Base-by-base conservation (phyloP, 2,797 vertebrate genomes). In the Gouania willdenowi region DNA sequence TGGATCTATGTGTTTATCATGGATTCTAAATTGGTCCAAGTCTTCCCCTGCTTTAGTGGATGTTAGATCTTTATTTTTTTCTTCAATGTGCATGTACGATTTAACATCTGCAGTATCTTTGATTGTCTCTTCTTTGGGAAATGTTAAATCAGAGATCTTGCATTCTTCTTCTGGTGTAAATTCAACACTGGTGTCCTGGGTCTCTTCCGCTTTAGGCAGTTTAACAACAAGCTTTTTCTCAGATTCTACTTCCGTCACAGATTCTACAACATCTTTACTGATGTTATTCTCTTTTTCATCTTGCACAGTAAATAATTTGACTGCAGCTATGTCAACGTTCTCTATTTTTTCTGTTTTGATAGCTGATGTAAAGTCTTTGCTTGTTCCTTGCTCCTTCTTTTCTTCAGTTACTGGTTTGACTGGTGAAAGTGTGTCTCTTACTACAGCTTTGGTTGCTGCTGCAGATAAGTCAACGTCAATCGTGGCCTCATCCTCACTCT, bases 251-350 rank as follows among this genome's bases (percentile, higher is more conserved):
- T 47, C 44, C 15, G 3, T 6, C 4, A 8, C 10, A 22, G 27
- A 26, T 55, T 62, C 41, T 16, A 13, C 39, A 40, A 25, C 28
- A 22, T 66, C 62, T 62, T 41, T 19, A 35, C 41, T 26, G 8
- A 31, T 35, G 43, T 58, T 68, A 57, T 39, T 48, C 22, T 57
- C 52, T 27, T 41, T 66, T 37, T 71, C 14, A 0, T 64, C 59
- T 26, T 47, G 31, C 0, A 0, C 1, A 2, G 34, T 16, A 3
- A 52, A 27, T 38, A 38, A 24, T 60, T 55, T 44, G 20, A 54
- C 43, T 22, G 42, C 0, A 7, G 34, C 28, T 19, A 44, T 35
- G 13, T 60, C 51, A 6, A 48, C 49, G 40, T 56, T 51, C 9
- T 63, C 45, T 5, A 21, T 34, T 16, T 51, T 25, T 5, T 18